phyloP scores from a whole-genome alignment of 37 sponge, comb jelly and placozoan genomes.

The Mnemiopsis leidyi region DNA sequence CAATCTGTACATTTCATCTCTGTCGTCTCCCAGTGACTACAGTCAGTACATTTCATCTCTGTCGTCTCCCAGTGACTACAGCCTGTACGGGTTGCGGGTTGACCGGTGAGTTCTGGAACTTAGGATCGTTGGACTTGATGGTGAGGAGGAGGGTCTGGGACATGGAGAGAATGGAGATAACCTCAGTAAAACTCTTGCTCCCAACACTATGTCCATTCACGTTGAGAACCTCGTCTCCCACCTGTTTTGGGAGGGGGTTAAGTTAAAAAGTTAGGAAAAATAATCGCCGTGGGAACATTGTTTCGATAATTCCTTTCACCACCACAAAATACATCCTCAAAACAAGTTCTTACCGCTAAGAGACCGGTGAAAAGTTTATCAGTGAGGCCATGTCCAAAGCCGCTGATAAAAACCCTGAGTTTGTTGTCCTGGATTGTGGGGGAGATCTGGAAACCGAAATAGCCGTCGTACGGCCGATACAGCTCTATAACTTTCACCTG shows the following conservation, averaged over 20 bases:
- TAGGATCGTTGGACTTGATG: background rate
- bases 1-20: background rate
- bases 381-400: slow-evolving; percentile 63
- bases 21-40: background rate
- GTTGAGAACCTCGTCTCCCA: slow-evolving; percentile 57
- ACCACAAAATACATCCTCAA: too few species aligned
- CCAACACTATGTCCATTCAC: slow-evolving; percentile 35
- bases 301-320: too few species aligned
- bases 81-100: background rate
- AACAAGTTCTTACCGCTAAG: slow-evolving; percentile 39
- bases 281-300: background rate
- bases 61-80: background rate
- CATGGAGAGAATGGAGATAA: slow-evolving; percentile 47
- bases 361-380: slow-evolving; percentile 63
- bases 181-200: background rate
- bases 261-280: background rate
- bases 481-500: slow-evolving; percentile 65
- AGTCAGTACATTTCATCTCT: background rate
- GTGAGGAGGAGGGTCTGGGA: slow-evolving; percentile 60
- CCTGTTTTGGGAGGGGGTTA: background rate
- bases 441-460: slow-evolving; percentile 64
- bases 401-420: slow-evolving; percentile 61
- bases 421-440: slow-evolving; percentile 42
- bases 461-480: slow-evolving; percentile 47
- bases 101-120: background rate